phyloP scores from a whole-genome alignment of 2,888 invertebrate genomes.

The Nasonovia ribisnigri region DNA sequence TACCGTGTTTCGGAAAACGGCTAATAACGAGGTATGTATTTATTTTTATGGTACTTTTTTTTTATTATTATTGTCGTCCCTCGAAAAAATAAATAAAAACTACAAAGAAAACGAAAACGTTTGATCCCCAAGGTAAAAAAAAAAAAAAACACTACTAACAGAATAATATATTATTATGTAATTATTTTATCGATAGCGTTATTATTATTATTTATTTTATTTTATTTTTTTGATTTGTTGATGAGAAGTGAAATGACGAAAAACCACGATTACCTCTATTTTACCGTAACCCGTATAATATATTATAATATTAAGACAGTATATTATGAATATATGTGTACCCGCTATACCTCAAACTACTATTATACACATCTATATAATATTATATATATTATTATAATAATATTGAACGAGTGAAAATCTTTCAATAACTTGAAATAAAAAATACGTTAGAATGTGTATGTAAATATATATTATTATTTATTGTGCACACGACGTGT shows the following conservation, averaged over 20 bases:
- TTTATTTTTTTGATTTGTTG: neutral
- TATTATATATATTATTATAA: neutral
- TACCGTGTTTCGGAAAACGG: constrained; percentile 8
- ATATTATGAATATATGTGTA: neutral
- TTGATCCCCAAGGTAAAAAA: constrained; percentile 24
- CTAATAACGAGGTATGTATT: constrained; percentile 17
- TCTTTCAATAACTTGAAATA: neutral
- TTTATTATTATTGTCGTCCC: constrained; percentile 34
- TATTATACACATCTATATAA: constrained; percentile 11
- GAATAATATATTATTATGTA: constrained; percentile 6
- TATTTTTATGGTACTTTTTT: neutral
- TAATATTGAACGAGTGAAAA: constrained; percentile 28
- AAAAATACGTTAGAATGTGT: neutral
- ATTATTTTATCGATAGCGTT: constrained; percentile 19
- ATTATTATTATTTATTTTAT: neutral
- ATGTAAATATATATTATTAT: neutral
- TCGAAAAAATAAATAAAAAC: neutral
- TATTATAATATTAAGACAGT: constrained; percentile 26
- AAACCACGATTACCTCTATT: constrained; percentile 26
- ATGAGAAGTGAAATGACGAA: constrained; percentile 11
- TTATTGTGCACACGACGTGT: neutral
- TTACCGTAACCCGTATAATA: neutral
- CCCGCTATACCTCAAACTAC: constrained; percentile 4
- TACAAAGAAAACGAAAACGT: neutral
- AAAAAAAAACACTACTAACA: constrained; percentile 22